Evolutionary conservation across 1,140 invertebrate genomes (phyloP).

Genomic region (Ridgeia piscesae): DNA sequence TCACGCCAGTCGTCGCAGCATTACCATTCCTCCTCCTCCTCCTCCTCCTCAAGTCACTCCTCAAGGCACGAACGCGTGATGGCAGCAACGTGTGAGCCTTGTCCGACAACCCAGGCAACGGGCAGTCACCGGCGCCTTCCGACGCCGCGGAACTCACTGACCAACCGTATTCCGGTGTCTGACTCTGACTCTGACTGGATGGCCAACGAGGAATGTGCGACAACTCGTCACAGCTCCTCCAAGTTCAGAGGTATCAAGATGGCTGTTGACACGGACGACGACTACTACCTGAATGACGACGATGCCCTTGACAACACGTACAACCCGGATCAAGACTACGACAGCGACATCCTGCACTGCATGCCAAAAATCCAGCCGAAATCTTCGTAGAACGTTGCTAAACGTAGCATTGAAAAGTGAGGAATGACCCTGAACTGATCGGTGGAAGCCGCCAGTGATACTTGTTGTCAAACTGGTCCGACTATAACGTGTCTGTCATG

Average conservation of each 20-base stretch:
- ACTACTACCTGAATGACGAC: background rate
- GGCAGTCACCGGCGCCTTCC: background rate
- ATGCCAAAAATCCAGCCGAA: background rate
- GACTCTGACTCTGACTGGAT: background rate
- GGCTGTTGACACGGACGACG: background rate
- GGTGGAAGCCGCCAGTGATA: no score
- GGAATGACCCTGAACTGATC: no score
- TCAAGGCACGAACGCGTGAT: background rate
- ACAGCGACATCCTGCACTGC: background rate
- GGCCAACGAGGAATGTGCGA: background rate
- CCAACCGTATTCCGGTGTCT: background rate
- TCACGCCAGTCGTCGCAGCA: no score
- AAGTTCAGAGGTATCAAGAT: background rate
- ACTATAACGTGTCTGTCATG: no score
- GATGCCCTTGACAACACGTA: background rate
- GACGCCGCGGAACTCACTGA: no score
- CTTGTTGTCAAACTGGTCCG: no score
- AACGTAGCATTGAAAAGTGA: no score
- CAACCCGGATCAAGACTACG: background rate
- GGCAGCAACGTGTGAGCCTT: no score
- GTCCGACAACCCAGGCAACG: no score
- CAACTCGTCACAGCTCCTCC: no score
- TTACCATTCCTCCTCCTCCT: no score
- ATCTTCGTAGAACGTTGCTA: background rate
- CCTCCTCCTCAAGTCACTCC: no score